phyloP scores from a whole-genome alignment of 2,888 invertebrate species.

The Camponotus fellah region DNA sequence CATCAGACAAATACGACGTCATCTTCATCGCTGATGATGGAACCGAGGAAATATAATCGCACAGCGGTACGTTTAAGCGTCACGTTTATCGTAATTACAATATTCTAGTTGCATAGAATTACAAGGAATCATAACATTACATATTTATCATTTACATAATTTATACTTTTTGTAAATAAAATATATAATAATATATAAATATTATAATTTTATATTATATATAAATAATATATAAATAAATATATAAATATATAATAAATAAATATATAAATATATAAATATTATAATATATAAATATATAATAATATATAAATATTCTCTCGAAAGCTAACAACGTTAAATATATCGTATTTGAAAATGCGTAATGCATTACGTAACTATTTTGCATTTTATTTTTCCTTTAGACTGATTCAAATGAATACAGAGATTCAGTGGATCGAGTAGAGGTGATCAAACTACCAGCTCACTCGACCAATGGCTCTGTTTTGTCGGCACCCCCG shows the following conservation, averaged over 20 bases:
- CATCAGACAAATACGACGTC: constrained; percentile 81
- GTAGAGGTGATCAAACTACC: constrained; percentile 95
- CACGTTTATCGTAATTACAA: not conserved
- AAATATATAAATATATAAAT: no score
- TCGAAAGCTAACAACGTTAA: not conserved
- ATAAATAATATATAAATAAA: no score
- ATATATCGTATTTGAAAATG: not conserved
- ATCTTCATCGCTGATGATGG: constrained; percentile 85
- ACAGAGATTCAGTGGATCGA: constrained; percentile 87
- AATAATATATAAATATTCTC: not conserved
- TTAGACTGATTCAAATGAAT: constrained; percentile 81
- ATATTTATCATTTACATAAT: constrained; percentile 35
- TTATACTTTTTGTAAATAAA: not conserved
- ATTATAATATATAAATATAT: no score
- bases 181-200: no score
- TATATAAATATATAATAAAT: no score
- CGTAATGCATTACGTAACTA: constrained; percentile 6
- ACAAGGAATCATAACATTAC: not conserved
- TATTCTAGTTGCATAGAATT: not conserved
- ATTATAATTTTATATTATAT: no score
- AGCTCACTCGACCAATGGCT: constrained; percentile 86
- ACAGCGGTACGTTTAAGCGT: constrained; percentile 72
- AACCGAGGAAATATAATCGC: constrained; percentile 85
- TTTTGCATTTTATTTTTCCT: constrained; percentile 34
- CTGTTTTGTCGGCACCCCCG: constrained; percentile 86